phyloP scores from a whole-genome alignment of 1,140 invertebrate species.

The Drosophila parabipectinata region DNA sequence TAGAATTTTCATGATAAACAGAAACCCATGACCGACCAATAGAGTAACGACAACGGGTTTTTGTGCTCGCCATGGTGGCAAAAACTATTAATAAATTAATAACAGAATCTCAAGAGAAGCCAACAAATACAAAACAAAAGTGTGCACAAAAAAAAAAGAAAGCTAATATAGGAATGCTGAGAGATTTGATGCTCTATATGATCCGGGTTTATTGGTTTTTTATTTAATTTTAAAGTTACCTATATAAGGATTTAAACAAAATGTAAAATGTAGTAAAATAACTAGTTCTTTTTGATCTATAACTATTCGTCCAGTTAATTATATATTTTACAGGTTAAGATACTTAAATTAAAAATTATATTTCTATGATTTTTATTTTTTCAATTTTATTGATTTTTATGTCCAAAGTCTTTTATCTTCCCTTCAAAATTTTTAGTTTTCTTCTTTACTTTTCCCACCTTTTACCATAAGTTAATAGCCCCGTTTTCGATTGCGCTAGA shows the following conservation, averaged over 20 bases:
- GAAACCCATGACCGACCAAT: constrained; percentile 58
- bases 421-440: neutral
- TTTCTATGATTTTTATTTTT: no score
- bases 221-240: neutral
- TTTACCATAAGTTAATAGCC: constrained; percentile 15
- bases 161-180: constrained; percentile 13
- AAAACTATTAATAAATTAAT: constrained; percentile 75
- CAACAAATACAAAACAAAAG: constrained; percentile 11
- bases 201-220: constrained; percentile 1
- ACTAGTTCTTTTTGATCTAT: neutral
- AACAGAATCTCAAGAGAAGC: constrained; percentile 45
- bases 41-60: constrained; percentile 52
- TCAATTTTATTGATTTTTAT: no score
- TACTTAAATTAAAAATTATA: no score
- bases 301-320: neutral
- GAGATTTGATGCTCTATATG: constrained; percentile 33
- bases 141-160: constrained; percentile 31
- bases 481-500: constrained; percentile 15
- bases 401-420: no score
- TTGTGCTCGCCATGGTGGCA: constrained; percentile 28
- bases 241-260: neutral
- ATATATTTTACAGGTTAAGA: no score
- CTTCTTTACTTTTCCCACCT: constrained; percentile 11
- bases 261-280: no score
- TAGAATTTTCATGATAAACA: constrained; percentile 74